phyloP scores from a whole-genome alignment of 37 sponge, comb jelly and placozoan species.

The Oscarella lobularis region DNA sequence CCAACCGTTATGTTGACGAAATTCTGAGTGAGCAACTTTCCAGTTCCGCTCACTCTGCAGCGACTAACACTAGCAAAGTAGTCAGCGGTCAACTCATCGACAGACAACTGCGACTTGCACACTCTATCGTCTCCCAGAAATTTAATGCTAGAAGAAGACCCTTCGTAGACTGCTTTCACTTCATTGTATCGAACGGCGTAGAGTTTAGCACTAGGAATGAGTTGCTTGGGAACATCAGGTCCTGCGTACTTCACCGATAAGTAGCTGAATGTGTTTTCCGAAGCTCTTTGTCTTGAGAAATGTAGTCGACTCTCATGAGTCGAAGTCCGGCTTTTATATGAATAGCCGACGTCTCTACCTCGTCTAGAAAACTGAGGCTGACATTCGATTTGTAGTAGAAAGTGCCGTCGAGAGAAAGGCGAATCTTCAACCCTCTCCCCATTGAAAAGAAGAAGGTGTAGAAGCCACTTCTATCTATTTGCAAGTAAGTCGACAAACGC shows the following conservation, averaged over 20 bases:
- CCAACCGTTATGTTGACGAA: not conserved
- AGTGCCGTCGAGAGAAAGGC: too few relatives aligned
- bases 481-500: not conserved
- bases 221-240: not conserved
- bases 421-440: too few relatives aligned
- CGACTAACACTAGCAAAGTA: not conserved
- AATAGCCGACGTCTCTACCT: too few relatives aligned
- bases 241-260: not conserved
- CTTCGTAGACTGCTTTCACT: not conserved
- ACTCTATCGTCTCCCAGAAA: not conserved
- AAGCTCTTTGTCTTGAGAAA: too few relatives aligned
- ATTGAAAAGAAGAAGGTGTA: slow-evolving; percentile 4
- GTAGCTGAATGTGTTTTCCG: too few relatives aligned
- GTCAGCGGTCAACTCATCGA: not conserved
- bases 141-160: too few relatives aligned
- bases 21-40: not conserved
- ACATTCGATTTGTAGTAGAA: too few relatives aligned
- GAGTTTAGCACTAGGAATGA: not conserved
- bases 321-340: too few relatives aligned
- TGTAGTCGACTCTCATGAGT: too few relatives aligned
- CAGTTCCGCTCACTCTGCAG: not conserved
- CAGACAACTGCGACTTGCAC: not conserved
- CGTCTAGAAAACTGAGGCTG: too few relatives aligned
- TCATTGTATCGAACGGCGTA: not conserved
- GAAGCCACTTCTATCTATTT: not conserved